Conservation (phyloP, 2,888 invertebrate species). For the Callosobruchus maculatus region DNA sequence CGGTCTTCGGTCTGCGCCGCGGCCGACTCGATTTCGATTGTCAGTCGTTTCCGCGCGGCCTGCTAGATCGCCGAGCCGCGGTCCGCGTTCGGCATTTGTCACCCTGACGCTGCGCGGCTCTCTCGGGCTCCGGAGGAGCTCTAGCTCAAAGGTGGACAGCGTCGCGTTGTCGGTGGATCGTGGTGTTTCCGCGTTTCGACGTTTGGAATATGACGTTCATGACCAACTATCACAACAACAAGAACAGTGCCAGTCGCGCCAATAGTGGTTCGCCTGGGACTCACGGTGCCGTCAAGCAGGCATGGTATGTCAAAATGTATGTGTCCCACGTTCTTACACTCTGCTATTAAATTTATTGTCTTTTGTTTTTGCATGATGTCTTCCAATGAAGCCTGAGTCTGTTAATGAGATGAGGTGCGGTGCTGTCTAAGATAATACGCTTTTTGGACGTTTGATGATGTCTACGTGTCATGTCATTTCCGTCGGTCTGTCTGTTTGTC, state of each 20-base stretch:
- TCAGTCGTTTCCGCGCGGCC: not conserved
- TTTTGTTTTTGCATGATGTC: not conserved
- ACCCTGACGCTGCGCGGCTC: not conserved
- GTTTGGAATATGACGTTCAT: conserved; percentile 37
- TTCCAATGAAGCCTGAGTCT: too few relatives aligned
- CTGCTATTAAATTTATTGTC: not conserved
- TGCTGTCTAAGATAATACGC: too few relatives aligned
- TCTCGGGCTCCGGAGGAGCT: not conserved
- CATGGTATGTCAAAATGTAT: conserved; percentile 44
- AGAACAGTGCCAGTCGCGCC: conserved; percentile 27
- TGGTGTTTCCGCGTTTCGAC: conserved; percentile 2
- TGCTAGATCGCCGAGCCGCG: not conserved
- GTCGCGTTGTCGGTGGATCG: not conserved
- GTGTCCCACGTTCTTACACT: conserved; percentile 21
- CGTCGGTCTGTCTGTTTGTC: too few relatives aligned
- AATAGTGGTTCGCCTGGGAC: conserved; percentile 14
- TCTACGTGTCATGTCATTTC: too few relatives aligned
- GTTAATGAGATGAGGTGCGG: too few relatives aligned
- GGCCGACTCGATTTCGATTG: not conserved
- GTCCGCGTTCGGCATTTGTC: not conserved
- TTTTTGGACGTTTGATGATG: too few relatives aligned
- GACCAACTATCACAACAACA: conserved; percentile 35
- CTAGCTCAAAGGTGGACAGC: not conserved
- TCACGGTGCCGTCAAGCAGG: conserved; percentile 33
- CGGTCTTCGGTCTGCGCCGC: not conserved